Evolutionary conservation across 2,113 vertebrate genomes (phyloP).

Genomic region (Myiopsitta monachus): DNA sequence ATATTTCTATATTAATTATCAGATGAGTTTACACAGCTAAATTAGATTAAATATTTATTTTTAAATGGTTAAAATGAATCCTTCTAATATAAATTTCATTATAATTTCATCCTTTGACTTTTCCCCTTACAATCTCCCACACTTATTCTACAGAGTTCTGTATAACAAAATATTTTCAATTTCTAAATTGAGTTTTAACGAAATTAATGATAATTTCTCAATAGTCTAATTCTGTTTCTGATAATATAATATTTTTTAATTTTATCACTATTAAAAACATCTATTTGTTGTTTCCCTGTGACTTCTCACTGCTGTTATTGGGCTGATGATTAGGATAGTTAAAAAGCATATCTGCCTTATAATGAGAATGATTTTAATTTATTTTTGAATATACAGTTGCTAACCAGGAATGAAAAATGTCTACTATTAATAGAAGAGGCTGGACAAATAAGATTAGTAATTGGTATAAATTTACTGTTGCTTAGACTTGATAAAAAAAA

Average conservation of each 20-base stretch:
- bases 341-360: background rate
- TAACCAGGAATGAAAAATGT: background rate
- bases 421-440: background rate
- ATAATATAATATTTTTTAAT: background rate
- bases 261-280: background rate
- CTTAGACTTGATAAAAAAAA: background rate
- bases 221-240: background rate
- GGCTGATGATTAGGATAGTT: background rate
- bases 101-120: background rate
- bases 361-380: background rate
- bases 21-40: background rate
- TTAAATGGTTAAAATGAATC: background rate
- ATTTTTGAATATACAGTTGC: background rate
- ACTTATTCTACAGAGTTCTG: background rate
- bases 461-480: background rate
- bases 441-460: background rate
- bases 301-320: background rate
- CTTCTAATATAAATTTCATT: background rate
- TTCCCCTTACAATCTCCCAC: background rate
- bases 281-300: background rate
- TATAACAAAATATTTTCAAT: background rate
- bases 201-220: background rate
- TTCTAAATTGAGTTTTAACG: background rate
- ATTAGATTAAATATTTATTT: background rate
- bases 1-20: background rate